phyloP scores from a whole-genome alignment of 2,113 vertebrate genomes.

The Tachycineta bicolor region DNA sequence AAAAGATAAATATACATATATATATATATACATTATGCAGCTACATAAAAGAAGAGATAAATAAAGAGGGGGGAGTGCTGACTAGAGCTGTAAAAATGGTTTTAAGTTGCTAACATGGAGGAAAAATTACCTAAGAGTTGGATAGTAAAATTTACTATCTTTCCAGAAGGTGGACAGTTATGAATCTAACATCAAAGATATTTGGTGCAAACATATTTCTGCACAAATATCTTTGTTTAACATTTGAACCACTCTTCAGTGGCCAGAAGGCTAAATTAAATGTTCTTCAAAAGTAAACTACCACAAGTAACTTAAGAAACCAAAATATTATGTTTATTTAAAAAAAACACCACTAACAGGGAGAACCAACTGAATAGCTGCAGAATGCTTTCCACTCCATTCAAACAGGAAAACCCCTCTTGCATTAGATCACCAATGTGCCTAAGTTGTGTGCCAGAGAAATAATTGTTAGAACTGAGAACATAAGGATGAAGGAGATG shows the following conservation, averaged over 20 bases:
- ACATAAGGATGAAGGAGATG: not conserved
- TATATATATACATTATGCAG: slow-evolving; percentile 25
- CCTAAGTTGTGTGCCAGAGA: not conserved
- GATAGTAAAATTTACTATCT: not conserved
- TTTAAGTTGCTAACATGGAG: not conserved
- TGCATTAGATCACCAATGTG: not conserved
- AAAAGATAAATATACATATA: not conserved
- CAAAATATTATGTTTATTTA: not conserved
- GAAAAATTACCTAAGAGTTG: not conserved
- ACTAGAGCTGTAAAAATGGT: not conserved
- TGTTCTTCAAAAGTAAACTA: not conserved
- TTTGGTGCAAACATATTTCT: not conserved
- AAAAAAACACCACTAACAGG: not conserved
- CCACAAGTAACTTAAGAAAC: not conserved
- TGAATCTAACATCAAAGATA: not conserved
- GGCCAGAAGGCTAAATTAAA: not conserved
- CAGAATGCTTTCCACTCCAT: not conserved
- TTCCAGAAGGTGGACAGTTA: not conserved
- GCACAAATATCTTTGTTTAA: not conserved
- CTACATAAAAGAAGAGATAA: slow-evolving; percentile 44
- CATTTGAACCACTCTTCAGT: not conserved
- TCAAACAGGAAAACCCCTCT: not conserved
- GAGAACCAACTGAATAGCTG: not conserved
- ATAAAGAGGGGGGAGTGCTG: not conserved
- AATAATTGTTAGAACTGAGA: not conserved